Base-by-base conservation (phyloP, 1,140 invertebrate genomes). In the Lordiphosa stackelbergi region DNA sequence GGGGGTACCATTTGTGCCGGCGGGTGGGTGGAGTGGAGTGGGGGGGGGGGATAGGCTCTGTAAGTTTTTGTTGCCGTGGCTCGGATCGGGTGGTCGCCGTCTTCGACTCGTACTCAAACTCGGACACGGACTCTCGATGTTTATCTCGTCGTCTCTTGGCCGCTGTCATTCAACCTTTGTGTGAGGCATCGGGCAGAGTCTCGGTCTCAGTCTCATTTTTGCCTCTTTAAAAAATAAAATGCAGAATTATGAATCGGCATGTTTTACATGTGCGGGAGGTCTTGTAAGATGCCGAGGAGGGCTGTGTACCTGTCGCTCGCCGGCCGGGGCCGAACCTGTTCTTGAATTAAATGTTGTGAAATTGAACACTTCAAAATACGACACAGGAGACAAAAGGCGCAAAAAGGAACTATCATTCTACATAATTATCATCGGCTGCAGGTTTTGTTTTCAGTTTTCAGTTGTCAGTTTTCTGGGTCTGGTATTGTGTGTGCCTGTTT, bases 221-320 rank as follows among this genome's bases (percentile, higher is more conserved):
- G 58, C 62, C 75, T 81, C 55, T 58, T 72, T 61, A 60, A 70
- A 58, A 64, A 53, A 65, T 53, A 58, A 81, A 83, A 65, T 73
- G 73, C 75, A 62, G 77, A 85, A 85, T 85, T 85, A 85, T 85
- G 83, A 85, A 85, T 85, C 83, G 83, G 83, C 83, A 85, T 81
- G 75, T 85, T 85, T 85, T 81, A 83, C 83, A 85, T 85, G 75
- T 78, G 83, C 75, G 83, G 83, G 83, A 85, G 83, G 75, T 85
- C 83, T 83, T 81, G 77, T 81, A 79, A 73, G 60, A 49, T 31
- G 28, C 28, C 43, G 19, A 16, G 12, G 11, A 13, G 42, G 9
- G 43, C 43, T n/a, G 52, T 68, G 66, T 83, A 83, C 75, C 75
- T 81, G 77, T 79, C 73, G 73, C 73, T 78, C 73, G 41, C 49